Conservation (phyloP, 2,797 vertebrate genomes). For the Echeneis naucrates region DNA sequence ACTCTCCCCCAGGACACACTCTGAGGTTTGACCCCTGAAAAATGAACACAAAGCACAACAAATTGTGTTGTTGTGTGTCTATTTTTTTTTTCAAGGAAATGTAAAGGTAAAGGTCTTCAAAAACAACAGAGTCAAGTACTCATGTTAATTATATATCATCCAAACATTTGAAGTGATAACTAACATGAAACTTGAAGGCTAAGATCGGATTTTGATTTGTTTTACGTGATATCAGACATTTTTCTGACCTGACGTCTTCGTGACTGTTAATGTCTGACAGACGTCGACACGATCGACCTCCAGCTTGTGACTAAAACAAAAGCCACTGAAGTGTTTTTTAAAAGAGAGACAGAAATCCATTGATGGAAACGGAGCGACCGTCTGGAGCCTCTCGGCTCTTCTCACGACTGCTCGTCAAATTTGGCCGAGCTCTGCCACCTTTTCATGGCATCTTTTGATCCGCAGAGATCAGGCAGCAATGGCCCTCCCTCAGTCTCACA, state of each 20-base stretch:
- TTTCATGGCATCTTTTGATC: constrained; percentile 64
- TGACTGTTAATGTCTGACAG: background rate
- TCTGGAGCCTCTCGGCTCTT: constrained; percentile 40
- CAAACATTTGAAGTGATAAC: too few species aligned
- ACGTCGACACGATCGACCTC: background rate
- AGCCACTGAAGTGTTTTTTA: background rate
- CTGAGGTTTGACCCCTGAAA: constrained; percentile 79
- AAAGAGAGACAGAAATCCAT: constrained; percentile 46
- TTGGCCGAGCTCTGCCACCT: constrained; percentile 64
- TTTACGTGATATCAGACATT: background rate
- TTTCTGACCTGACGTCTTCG: background rate
- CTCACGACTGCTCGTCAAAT: constrained; percentile 72
- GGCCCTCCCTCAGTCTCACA: constrained; percentile 49
- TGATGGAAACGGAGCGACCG: constrained; percentile 53
- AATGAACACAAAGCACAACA: too few species aligned
- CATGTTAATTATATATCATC: too few species aligned
- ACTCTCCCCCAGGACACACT: constrained; percentile 72
- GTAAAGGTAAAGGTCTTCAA: too few species aligned
- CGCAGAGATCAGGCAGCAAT: constrained; percentile 44
- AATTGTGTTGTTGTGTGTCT: too few species aligned
- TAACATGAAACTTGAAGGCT: background rate
- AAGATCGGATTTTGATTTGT: too few species aligned
- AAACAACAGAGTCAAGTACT: too few species aligned
- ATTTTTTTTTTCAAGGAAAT: too few species aligned
- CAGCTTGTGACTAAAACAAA: constrained; percentile 8